Evolutionary conservation across 1,140 invertebrate genomes (phyloP).

Genomic region (Sarcophaga peregrina): DNA sequence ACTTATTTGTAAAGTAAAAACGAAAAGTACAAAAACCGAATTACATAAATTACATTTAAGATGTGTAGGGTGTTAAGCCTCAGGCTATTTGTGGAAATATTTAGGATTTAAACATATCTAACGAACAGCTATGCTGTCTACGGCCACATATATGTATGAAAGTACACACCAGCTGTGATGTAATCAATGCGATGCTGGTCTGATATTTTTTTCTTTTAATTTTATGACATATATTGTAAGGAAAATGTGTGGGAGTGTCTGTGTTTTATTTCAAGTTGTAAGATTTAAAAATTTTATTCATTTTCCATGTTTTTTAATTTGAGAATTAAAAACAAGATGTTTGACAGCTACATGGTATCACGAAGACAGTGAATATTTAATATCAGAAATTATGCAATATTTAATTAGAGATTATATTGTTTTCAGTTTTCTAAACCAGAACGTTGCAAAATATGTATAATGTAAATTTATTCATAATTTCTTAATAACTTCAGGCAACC

Average conservation of each 20-base stretch:
- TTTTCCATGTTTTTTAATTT: not conserved
- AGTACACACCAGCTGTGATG: not conserved
- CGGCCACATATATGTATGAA: not conserved
- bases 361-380: not conserved
- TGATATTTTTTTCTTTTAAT: not conserved
- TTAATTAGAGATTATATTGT: not conserved
- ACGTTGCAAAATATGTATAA: no score
- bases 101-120: not conserved
- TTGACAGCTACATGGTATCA: conserved; percentile 7
- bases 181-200: not conserved
- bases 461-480: no score
- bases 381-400: not conserved
- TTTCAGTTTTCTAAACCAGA: no score
- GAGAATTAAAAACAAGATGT: not conserved
- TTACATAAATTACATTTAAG: not conserved
- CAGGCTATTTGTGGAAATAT: not conserved
- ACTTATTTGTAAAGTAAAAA: not conserved
- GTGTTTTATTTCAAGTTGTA: not conserved
- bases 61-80: not conserved
- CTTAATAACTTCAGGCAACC: no score
- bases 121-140: not conserved
- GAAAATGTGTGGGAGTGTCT: not conserved
- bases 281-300: not conserved
- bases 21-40: not conserved
- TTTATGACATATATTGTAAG: not conserved